Percentiles rank a stretch among this genome's conserved stretches.
These are phyloP conservation scores for Gymnobelideus leadbeateri DNA, from an alignment of 2,113 vertebrate genomes.

Conservation along the genomic window DNA sequence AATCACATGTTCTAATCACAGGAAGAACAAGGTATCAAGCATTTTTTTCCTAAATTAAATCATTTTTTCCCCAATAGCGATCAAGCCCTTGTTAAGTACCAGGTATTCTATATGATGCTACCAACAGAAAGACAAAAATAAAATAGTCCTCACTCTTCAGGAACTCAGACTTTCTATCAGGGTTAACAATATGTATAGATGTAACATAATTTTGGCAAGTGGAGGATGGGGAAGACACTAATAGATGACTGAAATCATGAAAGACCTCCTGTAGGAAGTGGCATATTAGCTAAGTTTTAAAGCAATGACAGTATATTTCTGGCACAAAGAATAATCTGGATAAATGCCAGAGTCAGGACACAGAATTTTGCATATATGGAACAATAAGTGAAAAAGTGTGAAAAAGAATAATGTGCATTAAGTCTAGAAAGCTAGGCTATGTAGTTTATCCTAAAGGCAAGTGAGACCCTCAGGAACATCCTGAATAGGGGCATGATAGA, in stretches of 20 bases:
- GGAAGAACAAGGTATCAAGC: neutral
- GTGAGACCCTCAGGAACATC: neutral
- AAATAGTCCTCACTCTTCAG: neutral
- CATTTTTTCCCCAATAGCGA: neutral
- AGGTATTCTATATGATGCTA: neutral
- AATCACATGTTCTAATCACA: neutral
- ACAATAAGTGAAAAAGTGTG: neutral
- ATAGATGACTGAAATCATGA: neutral
- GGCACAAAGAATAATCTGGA: neutral
- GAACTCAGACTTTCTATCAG: neutral
- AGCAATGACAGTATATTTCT: neutral
- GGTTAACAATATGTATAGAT: neutral
- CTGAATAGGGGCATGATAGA: neutral
- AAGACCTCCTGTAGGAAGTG: neutral
- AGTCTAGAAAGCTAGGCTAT: neutral
- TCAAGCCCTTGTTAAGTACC: neutral
- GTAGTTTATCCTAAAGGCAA: neutral
- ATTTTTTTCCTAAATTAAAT: neutral
- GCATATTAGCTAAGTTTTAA: neutral
- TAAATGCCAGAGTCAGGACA: neutral
- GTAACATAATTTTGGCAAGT: neutral
- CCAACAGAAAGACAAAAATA: neutral
- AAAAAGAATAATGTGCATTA: neutral
- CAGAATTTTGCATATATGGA: neutral
- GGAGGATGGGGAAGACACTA: neutral